Base-by-base conservation (phyloP, 2,113 vertebrate genomes). In the Nicator chloris region DNA sequence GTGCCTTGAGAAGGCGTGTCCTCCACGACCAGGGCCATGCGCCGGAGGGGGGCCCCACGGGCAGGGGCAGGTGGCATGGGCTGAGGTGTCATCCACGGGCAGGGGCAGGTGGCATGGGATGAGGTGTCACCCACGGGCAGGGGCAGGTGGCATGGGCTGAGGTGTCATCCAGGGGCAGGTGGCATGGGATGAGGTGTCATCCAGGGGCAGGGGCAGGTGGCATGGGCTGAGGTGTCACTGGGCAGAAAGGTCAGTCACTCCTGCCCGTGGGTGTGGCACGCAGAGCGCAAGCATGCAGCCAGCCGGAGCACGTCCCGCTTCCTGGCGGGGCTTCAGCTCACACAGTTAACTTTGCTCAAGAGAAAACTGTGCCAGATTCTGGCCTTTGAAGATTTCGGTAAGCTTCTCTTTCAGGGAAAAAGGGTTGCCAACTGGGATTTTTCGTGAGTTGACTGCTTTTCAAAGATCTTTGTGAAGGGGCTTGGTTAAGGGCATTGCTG, bases 401-500 rank as follows among this genome's bases (percentile, higher is more conserved):
- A 95, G 95, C 87, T 95, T 42, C 81, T 90, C 82, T 96, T 93
- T 82, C 78, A 78, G 91, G 76, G 68, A 75, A 93, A 90, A 88
- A 37, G 5, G 7, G 24, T 86, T 90, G 90, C 92, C 94, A 97
- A 88, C 39, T 86, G 95, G 95, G 95, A 96, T 94, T 97, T 96
- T 88, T 95, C 1, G 0, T 56, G 72, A 92, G 64, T 64, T 81
- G 82, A 73, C 75, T 95, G 82, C 92, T 94, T 96, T 96, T 95
- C 92, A 95, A 97, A 95, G 82, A 90, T 96, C 79, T 93, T 49
- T 91, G 54, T 93, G 82, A 88, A 82, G 59, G 59, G 94, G 82
- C 82, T 95, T 95, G 87, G 87, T 82, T 97, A 92, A 90, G 64
- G 94, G 95, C 94, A 95, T 88, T 90, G 94, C 96, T 94, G 64